Evolutionary conservation across 2,888 invertebrate species (phyloP).

Genomic region (Syrista parreyssii): DNA sequence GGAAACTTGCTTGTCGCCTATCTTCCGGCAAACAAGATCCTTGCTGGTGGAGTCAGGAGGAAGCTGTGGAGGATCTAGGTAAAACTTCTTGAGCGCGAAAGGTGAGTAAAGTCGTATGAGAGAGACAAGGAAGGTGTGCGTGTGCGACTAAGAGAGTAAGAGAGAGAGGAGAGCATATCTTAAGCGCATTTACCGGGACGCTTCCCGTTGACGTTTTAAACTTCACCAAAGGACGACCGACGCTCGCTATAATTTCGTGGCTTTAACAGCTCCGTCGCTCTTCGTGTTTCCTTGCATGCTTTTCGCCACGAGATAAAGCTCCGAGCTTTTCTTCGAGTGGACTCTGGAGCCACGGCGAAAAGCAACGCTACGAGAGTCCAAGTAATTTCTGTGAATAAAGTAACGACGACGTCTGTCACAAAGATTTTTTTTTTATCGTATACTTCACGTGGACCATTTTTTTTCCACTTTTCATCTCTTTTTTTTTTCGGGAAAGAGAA

Average conservation of each 20-base stretch:
- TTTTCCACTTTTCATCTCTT: not conserved
- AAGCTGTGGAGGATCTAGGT: not conserved
- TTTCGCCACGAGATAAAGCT: conserved; percentile 2
- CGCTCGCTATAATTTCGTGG: conserved; percentile 39
- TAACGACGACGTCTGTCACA: conserved; percentile 5
- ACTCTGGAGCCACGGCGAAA: not conserved
- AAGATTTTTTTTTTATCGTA: not conserved
- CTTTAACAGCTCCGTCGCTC: conserved; percentile 19
- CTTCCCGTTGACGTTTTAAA: conserved; percentile 12
- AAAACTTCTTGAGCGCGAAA: not conserved
- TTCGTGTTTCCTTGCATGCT: not conserved
- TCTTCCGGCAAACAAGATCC: not conserved
- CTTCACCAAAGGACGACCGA: conserved; percentile 37
- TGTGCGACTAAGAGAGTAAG: not conserved
- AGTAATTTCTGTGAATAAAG: conserved; percentile 22
- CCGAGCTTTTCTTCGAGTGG: not conserved
- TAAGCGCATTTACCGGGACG: not conserved
- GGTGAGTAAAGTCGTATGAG: not conserved
- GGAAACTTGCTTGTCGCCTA: not conserved
- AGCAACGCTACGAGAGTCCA: not conserved
- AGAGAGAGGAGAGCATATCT: not conserved
- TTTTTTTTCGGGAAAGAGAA: not conserved
- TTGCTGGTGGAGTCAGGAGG: not conserved
- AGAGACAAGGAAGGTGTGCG: not conserved
- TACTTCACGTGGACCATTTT: not conserved